A percentile compares a stretch with the other conserved stretches of the same genome.
These are phyloP conservation scores for Conopomorpha cramerella DNA, from an alignment of 1,140 invertebrate species.

Conservation along the genomic window DNA sequence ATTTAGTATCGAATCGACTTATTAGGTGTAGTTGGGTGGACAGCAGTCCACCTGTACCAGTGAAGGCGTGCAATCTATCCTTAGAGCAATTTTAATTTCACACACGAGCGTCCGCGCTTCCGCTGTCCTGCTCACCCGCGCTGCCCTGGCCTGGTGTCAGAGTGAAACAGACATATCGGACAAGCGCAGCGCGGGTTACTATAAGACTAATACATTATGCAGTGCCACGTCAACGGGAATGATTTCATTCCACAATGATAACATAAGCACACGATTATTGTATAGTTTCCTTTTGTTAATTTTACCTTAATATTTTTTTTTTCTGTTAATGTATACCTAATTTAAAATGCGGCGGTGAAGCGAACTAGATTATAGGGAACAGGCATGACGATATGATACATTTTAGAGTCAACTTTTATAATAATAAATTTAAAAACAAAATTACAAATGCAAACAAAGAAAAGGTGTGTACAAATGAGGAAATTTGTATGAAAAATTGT, in stretches of 20 bases:
- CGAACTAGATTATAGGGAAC: constrained; percentile 57
- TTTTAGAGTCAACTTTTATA: constrained; percentile 60
- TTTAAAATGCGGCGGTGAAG: constrained; percentile 50
- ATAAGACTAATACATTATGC: too few species aligned
- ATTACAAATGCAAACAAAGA: constrained; percentile 50
- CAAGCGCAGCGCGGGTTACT: too few species aligned
- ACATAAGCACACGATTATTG: too few species aligned
- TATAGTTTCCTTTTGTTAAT: constrained; percentile 37
- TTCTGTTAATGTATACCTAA: constrained; percentile 32
- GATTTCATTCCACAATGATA: constrained; percentile 33
- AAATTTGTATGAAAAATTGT: constrained; percentile 61
- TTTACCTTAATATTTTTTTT: constrained; percentile 36
- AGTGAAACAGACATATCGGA: neutral
- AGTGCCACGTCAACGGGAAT: constrained; percentile 28
- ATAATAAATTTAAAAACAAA: constrained; percentile 36
- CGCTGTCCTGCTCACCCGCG: constrained; percentile 2
- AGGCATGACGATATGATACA: constrained; percentile 57
- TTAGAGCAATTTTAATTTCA: constrained; percentile 22
- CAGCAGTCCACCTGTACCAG: constrained; percentile 40
- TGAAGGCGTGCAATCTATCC: constrained; percentile 52
- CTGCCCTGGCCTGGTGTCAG: neutral
- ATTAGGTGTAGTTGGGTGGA: constrained; percentile 45
- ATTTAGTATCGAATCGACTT: constrained; percentile 55
- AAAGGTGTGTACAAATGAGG: constrained; percentile 59
- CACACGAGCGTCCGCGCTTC: constrained; percentile 1